phyloP scores from a whole-genome alignment of 2,888 invertebrate genomes.

The Lasioglossum morio region DNA sequence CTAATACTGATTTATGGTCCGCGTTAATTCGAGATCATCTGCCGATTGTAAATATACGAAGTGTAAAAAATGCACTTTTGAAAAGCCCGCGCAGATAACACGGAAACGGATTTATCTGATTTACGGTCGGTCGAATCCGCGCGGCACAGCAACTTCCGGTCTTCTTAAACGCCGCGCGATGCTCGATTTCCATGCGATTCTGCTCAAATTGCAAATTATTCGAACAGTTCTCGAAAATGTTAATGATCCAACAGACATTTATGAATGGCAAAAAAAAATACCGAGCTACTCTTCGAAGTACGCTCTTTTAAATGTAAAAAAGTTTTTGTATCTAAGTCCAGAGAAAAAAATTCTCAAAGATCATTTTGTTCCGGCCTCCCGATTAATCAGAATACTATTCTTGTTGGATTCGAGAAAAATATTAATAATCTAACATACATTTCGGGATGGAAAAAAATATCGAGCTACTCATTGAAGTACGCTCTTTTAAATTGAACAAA shows the following conservation, averaged over 20 bases:
- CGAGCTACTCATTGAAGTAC: no score
- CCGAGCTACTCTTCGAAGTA: no score
- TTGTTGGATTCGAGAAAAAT: not conserved
- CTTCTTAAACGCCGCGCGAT: constrained; percentile 1
- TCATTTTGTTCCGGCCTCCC: no score
- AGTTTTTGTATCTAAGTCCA: no score
- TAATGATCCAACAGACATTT: no score
- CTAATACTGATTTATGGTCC: constrained; percentile 70
- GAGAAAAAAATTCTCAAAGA: no score
- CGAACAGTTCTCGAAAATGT: not conserved
- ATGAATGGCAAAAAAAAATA: no score
- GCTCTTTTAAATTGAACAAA: no score
- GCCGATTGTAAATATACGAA: constrained; percentile 63
- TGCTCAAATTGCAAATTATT: not conserved
- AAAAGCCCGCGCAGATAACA: constrained; percentile 58
- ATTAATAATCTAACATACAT: no score
- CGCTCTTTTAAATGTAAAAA: no score
- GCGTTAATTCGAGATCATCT: constrained; percentile 69
- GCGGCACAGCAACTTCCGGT: constrained; percentile 5
- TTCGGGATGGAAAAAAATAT: no score
- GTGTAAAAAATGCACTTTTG: constrained; percentile 67
- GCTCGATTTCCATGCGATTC: not conserved
- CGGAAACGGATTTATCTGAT: constrained; percentile 62
- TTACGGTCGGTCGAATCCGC: constrained; percentile 35
- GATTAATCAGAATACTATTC: not conserved